A percentile compares a stretch with the other conserved stretches of the same genome.
phyloP scores from a whole-genome alignment of 2,888 invertebrate genomes.

The Eilema griseolum region DNA sequence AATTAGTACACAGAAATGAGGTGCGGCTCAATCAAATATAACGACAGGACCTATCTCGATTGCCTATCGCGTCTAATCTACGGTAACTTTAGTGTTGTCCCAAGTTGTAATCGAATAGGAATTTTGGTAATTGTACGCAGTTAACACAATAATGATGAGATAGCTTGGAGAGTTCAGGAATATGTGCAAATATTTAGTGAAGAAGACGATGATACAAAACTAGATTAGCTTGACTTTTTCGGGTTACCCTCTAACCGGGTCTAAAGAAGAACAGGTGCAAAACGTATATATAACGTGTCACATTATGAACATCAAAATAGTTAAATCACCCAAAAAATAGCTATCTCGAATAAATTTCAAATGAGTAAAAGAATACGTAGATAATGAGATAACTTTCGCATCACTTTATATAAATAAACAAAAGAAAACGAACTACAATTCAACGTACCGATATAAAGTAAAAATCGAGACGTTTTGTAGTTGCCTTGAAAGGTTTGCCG shows the following conservation, averaged over 20 bases:
- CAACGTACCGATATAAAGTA: background rate
- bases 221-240: too few relatives aligned
- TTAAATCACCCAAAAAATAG: too few relatives aligned
- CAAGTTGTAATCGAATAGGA: conserved; percentile 22
- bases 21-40: conserved; percentile 48
- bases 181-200: too few relatives aligned
- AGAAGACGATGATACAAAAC: background rate
- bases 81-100: conserved; percentile 19
- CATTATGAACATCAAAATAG: too few relatives aligned
- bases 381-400: background rate
- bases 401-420: background rate
- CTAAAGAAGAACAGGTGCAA: too few relatives aligned
- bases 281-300: too few relatives aligned
- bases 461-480: background rate
- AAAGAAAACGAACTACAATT: conserved; percentile 4
- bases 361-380: background rate
- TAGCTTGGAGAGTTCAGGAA: background rate
- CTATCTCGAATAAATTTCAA: background rate
- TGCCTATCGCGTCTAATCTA: conserved; percentile 22
- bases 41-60: conserved; percentile 43
- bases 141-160: conserved; percentile 11
- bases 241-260: too few relatives aligned
- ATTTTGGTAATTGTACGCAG: conserved; percentile 11
- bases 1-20: conserved; percentile 52
- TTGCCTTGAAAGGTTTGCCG: background rate